A percentile compares a stretch with the other conserved stretches of the same genome.
These are phyloP conservation scores for Lamprotornis superbus DNA, from an alignment of 2,113 vertebrate species.

Conservation along the genomic window DNA sequence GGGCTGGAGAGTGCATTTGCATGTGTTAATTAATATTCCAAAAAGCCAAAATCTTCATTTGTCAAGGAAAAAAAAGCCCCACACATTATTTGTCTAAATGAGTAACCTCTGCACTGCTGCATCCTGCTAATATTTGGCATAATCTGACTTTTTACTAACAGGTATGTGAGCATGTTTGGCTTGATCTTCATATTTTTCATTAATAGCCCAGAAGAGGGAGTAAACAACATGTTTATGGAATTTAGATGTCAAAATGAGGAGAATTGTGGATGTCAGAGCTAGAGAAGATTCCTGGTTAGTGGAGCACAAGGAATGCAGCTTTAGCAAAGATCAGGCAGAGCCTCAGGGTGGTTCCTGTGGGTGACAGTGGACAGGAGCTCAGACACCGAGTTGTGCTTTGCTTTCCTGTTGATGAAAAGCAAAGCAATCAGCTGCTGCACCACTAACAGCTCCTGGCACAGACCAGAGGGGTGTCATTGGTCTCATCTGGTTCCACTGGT, in stretches of 20 bases:
- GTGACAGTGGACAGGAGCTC: background rate
- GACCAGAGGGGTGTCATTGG: background rate
- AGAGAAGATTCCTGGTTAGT: background rate
- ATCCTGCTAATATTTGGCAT: background rate
- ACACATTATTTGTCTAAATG: background rate
- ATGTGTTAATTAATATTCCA: background rate
- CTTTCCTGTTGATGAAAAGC: background rate
- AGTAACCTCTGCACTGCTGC: background rate
- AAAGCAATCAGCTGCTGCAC: background rate
- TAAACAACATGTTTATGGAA: slow-evolving; percentile 46
- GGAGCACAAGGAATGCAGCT: background rate
- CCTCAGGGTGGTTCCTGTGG: background rate
- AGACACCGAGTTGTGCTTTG: background rate
- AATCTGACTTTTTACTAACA: background rate
- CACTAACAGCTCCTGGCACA: background rate
- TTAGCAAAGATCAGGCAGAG: background rate
- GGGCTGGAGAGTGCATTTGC: background rate
- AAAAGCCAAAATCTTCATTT: background rate
- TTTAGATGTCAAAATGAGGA: slow-evolving; percentile 46
- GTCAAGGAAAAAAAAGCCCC: rapidly evolving
- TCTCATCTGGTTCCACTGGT: background rate
- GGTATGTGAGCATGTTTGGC: background rate
- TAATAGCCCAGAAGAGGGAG: slow-evolving; percentile 65
- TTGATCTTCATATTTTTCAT: slow-evolving; percentile 41
- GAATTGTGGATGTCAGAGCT: slow-evolving; percentile 15